Base-by-base conservation (phyloP, 2,113 vertebrate genomes). In the Xiphias gladius region DNA sequence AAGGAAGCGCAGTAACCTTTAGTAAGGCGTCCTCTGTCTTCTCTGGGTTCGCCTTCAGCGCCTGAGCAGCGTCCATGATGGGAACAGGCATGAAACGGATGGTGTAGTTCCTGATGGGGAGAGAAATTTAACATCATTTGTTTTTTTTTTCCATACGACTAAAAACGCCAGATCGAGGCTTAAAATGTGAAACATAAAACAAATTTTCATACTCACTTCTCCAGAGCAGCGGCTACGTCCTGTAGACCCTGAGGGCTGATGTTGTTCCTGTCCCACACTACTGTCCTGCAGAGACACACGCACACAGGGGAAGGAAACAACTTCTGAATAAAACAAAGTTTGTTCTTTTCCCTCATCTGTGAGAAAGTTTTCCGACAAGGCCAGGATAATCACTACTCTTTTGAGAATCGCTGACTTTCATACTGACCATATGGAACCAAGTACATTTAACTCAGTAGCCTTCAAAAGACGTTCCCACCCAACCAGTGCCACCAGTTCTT, bases 61-160 rank as follows among this genome's bases (percentile, higher is more conserved):
- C 98, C 93, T 99, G 97, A 66, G 98, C 97, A 32, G 98, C 98
- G 54, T 99, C 98, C 26, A 97, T 96, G 95, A 99, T 98, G 0
- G 98, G 98, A 28, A 98, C 95, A 0, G 98, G 98, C 98, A 99
- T 99, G 86, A 99, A 99, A 4, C 98, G 96, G 77, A 99, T 93
- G 0, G 98, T 99, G 79, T 96, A 98, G 91, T 99, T 99, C 86
- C 98, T 99, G 87, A 72, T 13, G 7, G 35, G 0, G 10, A 67
- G 30, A 57, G 2, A 48, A 4, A 14, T 37, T 24, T n/a, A 50
- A 22, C 8, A 14, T n/a, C 6, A 12, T 43, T 24, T 2, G 4
- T 30, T 32, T 61, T 26, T 19, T 32, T 3, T 6, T 6, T 6
- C 32, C 26, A 28, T 24, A 30, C 0, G 1, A 30, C 13, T 4